These are phyloP conservation scores for Etheostoma perlongum DNA, from an alignment of 2,797 vertebrate species.

Conservation along the genomic window DNA sequence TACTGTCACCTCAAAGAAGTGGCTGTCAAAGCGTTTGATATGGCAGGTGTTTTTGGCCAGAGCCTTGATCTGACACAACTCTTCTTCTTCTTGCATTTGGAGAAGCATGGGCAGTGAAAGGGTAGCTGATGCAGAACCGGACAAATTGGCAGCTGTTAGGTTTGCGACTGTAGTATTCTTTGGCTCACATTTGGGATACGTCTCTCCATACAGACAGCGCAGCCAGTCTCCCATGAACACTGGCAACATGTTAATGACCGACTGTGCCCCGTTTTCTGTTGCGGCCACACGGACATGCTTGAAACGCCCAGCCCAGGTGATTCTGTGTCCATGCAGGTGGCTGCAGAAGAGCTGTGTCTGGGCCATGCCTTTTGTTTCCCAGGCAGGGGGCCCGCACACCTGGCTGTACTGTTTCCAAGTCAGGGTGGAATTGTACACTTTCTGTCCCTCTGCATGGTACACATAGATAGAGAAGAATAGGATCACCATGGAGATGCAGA, in stretches of 20 bases:
- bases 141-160: constrained; percentile 32
- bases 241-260: constrained; percentile 93
- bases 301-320: constrained; percentile 95
- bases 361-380: constrained; percentile 94
- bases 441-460: constrained; percentile 94
- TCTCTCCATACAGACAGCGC: constrained; percentile 94
- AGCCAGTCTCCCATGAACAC: constrained; percentile 93
- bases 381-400: constrained; percentile 91
- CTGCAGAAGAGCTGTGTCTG: constrained; percentile 95
- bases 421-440: constrained; percentile 95
- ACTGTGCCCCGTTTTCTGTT: constrained; percentile 95
- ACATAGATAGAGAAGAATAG: constrained; percentile 94
- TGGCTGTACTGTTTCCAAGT: constrained; percentile 92
- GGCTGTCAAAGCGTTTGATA: constrained; percentile 93
- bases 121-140: background rate
- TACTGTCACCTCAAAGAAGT: constrained; percentile 93
- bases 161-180: constrained; percentile 75
- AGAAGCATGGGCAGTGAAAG: constrained; percentile 58
- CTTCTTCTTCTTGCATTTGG: constrained; percentile 86
- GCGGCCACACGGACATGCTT: constrained; percentile 91
- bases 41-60: constrained; percentile 93
- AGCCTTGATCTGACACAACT: constrained; percentile 91
- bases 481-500: constrained; percentile 91
- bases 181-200: constrained; percentile 91
- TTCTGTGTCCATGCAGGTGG: constrained; percentile 94